Evolutionary conservation across 2,888 invertebrate genomes (phyloP).

Genomic region (Brenthis ino): DNA sequence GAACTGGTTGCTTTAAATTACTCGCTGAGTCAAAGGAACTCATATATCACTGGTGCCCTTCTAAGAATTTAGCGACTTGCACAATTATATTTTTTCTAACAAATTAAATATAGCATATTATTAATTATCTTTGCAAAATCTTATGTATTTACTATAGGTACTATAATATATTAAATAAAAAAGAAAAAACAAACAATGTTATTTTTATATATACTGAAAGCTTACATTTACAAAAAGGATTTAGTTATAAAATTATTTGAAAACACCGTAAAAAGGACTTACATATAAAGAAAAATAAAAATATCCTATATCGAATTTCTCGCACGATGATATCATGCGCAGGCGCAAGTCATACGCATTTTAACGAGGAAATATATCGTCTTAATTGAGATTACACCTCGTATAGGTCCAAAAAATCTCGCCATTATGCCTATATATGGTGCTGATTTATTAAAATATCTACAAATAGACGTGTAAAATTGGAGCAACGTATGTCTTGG

Average conservation of each 20-base stretch:
- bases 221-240: neutral
- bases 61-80: constrained; percentile 8
- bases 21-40: constrained; percentile 26
- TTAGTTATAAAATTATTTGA: constrained; percentile 18
- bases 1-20: constrained; percentile 32
- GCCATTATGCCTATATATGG: constrained; percentile 75
- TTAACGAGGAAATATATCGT: constrained; percentile 78
- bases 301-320: constrained; percentile 39
- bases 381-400: constrained; percentile 81
- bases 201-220: neutral
- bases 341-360: constrained; percentile 63
- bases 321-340: constrained; percentile 57
- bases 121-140: too few species aligned
- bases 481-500: constrained; percentile 32
- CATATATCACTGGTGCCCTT: neutral
- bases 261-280: neutral
- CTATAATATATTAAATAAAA: too few species aligned
- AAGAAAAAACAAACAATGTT: too few species aligned
- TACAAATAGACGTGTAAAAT: constrained; percentile 60
- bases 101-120: too few species aligned
- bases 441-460: constrained; percentile 76
- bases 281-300: constrained; percentile 24
- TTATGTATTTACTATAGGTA: too few species aligned
- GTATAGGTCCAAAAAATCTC: constrained; percentile 67
- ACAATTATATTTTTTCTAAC: too few species aligned